Conservation (phyloP, 2,113 vertebrate species). For the Anhinga anhinga region DNA sequence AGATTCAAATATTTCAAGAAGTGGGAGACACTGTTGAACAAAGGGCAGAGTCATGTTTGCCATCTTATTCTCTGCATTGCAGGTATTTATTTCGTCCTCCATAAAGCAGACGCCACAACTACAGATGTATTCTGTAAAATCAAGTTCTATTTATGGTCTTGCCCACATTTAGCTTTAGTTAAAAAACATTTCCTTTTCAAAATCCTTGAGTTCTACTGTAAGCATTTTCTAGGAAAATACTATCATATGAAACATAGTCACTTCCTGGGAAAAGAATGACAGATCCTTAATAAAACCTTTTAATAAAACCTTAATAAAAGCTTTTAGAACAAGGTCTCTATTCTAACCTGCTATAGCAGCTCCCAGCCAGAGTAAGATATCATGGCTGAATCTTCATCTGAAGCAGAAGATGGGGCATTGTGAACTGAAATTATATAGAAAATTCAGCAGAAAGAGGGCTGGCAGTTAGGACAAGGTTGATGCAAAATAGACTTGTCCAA, state of each 20-base stretch:
- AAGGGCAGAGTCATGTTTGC: background rate
- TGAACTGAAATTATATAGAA: background rate
- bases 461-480: background rate
- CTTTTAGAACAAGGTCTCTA: background rate
- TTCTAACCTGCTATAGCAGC: background rate
- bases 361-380: background rate
- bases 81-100: background rate
- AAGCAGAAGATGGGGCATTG: background rate
- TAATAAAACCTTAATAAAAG: constrained; percentile 4
- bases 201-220: background rate
- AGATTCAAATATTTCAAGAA: background rate
- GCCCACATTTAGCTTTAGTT: background rate
- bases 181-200: background rate
- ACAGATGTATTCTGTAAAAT: background rate
- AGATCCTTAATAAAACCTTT: background rate
- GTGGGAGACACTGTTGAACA: background rate
- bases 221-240: background rate
- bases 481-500: background rate
- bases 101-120: background rate
- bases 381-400: background rate
- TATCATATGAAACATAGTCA: background rate
- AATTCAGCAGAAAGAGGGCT: background rate
- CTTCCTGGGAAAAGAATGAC: background rate
- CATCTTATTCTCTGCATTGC: background rate
- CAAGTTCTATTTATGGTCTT: background rate